Percentiles rank a stretch among this genome's conserved stretches.
phyloP scores from a whole-genome alignment of 2,113 vertebrate species.

The Oreotragus oreotragus region DNA sequence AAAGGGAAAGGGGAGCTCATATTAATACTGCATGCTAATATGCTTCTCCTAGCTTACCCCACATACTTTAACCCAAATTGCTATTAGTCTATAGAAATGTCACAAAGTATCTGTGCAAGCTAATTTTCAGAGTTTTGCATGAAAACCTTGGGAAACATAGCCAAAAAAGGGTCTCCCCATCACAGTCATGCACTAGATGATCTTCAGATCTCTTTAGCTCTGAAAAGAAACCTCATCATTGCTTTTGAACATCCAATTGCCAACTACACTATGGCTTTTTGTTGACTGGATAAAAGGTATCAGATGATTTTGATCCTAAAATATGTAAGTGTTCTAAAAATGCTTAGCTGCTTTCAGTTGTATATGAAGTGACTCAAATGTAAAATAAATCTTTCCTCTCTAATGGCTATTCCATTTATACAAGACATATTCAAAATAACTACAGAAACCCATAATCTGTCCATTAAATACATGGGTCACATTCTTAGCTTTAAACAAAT shows the following conservation, averaged over 20 bases:
- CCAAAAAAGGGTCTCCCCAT: background rate
- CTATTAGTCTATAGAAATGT: conserved; percentile 45
- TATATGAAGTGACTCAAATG: background rate
- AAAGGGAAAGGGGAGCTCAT: background rate
- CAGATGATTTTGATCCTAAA: background rate
- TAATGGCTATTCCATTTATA: background rate
- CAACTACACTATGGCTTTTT: background rate
- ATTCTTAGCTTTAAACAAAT: background rate
- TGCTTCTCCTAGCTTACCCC: background rate
- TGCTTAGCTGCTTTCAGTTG: background rate
- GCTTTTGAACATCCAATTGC: background rate
- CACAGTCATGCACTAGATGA: background rate
- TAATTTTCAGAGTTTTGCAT: conserved; percentile 12
- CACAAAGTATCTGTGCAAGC: background rate
- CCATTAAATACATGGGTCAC: background rate
- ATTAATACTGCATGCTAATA: background rate
- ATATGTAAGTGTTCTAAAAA: background rate
- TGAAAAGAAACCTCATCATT: background rate
- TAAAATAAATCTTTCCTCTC: background rate
- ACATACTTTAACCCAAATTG: conserved; percentile 3
- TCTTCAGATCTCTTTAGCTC: background rate
- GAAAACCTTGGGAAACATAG: background rate
- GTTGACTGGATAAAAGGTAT: background rate
- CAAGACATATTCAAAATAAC: background rate
- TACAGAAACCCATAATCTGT: background rate